Percentiles rank a stretch among this genome's conserved stretches.
Evolutionary conservation across 2,797 vertebrate species (phyloP).

Genomic region (Bufotes viridis): DNA sequence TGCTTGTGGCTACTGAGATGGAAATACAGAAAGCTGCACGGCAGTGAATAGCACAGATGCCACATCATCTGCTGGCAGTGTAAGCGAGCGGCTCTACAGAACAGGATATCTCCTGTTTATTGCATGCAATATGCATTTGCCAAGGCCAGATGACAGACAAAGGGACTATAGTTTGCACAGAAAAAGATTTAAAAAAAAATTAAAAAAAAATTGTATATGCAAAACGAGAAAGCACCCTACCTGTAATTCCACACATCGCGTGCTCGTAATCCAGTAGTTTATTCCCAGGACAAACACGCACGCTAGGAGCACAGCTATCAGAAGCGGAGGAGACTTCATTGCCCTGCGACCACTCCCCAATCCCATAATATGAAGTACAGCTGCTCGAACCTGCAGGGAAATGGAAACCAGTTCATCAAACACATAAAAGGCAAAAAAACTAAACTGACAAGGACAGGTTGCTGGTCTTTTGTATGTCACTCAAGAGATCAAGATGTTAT

Average conservation of each 20-base stretch:
- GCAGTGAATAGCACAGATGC: neutral
- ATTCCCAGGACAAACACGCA: slow-evolving; percentile 89
- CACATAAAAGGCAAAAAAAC: neutral
- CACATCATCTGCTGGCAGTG: neutral
- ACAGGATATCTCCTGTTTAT: neutral
- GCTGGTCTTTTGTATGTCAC: neutral
- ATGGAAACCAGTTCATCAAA: neutral
- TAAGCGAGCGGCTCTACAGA: neutral
- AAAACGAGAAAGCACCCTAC: slow-evolving; percentile 67
- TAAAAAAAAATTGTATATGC: neutral
- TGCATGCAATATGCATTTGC: neutral
- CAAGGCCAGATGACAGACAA: neutral
- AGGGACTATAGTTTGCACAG: neutral
- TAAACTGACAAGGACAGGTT: neutral
- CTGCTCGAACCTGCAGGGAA: slow-evolving; percentile 65
- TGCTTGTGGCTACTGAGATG: neutral
- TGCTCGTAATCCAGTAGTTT: slow-evolving; percentile 95
- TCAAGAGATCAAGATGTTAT: neutral
- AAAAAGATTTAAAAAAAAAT: neutral
- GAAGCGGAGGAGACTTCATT: slow-evolving; percentile 87
- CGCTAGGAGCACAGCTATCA: slow-evolving; percentile 84
- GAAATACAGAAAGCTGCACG: neutral
- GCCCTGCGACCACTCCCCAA: slow-evolving; percentile 86
- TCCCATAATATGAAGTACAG: slow-evolving; percentile 78
- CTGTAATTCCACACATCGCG: slow-evolving; percentile 88